Conservation (phyloP, 2,888 invertebrate species). For the Pinctada fucata region DNA sequence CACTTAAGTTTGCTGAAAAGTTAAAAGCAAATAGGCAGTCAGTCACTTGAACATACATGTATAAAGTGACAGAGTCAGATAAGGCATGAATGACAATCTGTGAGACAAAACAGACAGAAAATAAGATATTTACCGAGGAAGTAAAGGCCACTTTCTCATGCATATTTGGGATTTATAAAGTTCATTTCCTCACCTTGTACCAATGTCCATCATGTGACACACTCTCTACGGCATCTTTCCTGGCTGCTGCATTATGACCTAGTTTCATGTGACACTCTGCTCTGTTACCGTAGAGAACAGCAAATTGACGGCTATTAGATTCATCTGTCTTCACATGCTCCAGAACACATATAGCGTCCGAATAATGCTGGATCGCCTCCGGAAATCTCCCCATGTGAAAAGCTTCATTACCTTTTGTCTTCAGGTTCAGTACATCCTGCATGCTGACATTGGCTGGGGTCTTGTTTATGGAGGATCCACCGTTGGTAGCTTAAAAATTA, state of each 20-base stretch:
- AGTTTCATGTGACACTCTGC: slow-evolving; percentile 56
- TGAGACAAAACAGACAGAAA: too few species aligned
- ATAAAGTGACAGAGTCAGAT: too few species aligned
- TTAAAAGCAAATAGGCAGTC: too few species aligned
- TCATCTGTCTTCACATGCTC: background rate
- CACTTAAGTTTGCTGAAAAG: too few species aligned
- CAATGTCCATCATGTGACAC: slow-evolving; percentile 60
- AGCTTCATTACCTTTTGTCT: slow-evolving; percentile 52
- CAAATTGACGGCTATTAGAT: slow-evolving; percentile 49
- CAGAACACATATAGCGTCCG: slow-evolving; percentile 37
- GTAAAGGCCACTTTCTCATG: too few species aligned
- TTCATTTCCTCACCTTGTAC: slow-evolving; percentile 54
- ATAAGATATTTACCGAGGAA: too few species aligned
- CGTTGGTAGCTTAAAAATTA: background rate
- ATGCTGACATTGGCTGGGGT: background rate
- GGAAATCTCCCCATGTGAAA: slow-evolving; percentile 43
- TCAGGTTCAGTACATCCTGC: slow-evolving; percentile 38
- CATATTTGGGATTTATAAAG: too few species aligned
- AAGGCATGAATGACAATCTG: too few species aligned
- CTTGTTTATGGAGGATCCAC: background rate
- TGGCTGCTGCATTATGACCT: slow-evolving; percentile 40
- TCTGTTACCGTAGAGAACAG: slow-evolving; percentile 61
- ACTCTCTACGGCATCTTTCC: slow-evolving; percentile 58
- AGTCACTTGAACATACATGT: too few species aligned
- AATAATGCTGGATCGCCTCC: slow-evolving; percentile 46